phyloP scores from a whole-genome alignment of 2,888 invertebrate species.

The Metacarcinus magister region DNA sequence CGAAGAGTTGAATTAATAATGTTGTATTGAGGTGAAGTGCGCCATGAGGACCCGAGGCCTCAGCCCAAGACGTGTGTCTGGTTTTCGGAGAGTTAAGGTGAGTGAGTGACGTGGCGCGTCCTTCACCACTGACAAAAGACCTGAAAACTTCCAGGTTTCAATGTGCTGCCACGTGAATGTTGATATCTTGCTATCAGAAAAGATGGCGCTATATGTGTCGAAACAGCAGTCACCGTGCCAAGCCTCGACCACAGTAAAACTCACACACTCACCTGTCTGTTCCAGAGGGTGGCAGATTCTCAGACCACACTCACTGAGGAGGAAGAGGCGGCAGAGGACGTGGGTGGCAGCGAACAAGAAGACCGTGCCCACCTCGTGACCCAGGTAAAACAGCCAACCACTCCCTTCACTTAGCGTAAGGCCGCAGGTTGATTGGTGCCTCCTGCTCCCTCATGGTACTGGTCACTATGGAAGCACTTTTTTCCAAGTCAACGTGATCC shows the following conservation, averaged over 20 bases:
- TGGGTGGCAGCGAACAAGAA: conserved; percentile 59
- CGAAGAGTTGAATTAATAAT: not conserved
- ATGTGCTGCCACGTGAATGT: not conserved
- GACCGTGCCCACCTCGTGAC: conserved; percentile 75
- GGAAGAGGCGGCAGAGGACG: conserved; percentile 67
- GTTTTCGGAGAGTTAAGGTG: not conserved
- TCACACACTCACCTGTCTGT: conserved; percentile 73
- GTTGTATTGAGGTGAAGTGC: not conserved
- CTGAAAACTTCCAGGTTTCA: not conserved
- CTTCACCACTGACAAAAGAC: not conserved
- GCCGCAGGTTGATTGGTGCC: too few relatives aligned
- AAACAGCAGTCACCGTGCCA: not conserved
- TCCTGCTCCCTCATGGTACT: not conserved
- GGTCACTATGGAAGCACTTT: not conserved
- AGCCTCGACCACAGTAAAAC: not conserved
- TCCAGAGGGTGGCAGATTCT: conserved; percentile 86
- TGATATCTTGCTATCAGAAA: not conserved
- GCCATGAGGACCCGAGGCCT: conserved; percentile 5
- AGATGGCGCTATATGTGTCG: not conserved
- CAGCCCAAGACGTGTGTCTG: not conserved
- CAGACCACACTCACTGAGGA: conserved; percentile 78
- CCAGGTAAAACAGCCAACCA: conserved; percentile 51
- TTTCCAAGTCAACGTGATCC: not conserved
- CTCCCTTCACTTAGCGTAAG: not conserved
- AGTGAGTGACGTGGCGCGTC: not conserved